Base-by-base conservation (phyloP, 2,888 invertebrate species). In the Lumbricus terrestris region DNA sequence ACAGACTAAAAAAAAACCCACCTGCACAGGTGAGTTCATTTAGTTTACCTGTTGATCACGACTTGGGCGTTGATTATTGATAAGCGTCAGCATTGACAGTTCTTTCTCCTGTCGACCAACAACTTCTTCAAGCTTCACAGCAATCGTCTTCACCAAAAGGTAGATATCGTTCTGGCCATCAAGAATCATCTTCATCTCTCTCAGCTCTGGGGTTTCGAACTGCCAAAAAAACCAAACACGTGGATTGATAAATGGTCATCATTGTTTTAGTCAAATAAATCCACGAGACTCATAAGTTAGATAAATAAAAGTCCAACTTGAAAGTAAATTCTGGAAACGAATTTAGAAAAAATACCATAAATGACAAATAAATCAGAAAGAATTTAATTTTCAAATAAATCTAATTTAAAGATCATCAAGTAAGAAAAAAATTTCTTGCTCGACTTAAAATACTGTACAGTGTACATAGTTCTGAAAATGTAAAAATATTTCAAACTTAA, bases 181-280 rank as follows among this genome's bases (percentile, higher is more conserved):
- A 96, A 98, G 98, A 93, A 99, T 98, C 96, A 98, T 98, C 0
- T 98, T 96, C 93, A 99, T 95, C 95, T 99, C 99, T 89, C 98
- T 96, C 95, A 98, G 97, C 88, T 97, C 97, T 94, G 98, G 98
- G 16, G 97, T 97, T 95, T 99, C 99, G 95, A 97, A 99, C 97
- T 98, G 94, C n/a, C 8, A n/a, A 69, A 69, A 69, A n/a, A n/a
- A n/a, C n/a, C n/a, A n/a, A n/a, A n/a, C n/a, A n/a, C 1, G 23
- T n/a, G 69, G 29, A 69, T n/a, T n/a, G 69, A n/a, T n/a, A 69
- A 69, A 69, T 16, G 8, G 29, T 69, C 69, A 69, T 16, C 29
- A 11, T n/a, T 69, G 11, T 69, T 69, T 16, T 8, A 69, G n/a
- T 69, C 8, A 69, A 29, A 69, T n/a, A 54, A 54, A 54, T 54